Evolutionary conservation across 2,888 invertebrate species (phyloP).

Genomic region (Eupithecia insigniata): DNA sequence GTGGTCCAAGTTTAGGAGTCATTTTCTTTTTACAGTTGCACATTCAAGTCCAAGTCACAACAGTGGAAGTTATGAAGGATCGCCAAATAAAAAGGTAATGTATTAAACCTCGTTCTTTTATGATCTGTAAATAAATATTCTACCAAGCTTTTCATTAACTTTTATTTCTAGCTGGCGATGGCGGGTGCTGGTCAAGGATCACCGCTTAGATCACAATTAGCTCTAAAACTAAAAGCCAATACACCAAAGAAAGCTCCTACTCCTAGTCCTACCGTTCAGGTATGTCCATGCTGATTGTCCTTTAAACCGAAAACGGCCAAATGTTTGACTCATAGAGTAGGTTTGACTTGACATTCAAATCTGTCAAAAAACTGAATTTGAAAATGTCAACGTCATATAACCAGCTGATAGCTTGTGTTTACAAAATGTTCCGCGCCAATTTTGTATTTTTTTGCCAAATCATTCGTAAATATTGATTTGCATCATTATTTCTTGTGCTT

Average conservation of each 20-base stretch:
- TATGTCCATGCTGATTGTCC: constrained; percentile 43
- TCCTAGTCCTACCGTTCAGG: constrained; percentile 80
- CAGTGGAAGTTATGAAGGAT: constrained; percentile 73
- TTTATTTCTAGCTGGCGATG: constrained; percentile 67
- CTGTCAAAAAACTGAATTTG: background rate
- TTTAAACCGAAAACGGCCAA: background rate
- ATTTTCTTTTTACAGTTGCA: constrained; percentile 53
- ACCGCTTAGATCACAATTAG: constrained; percentile 88
- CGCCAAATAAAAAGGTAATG: constrained; percentile 76
- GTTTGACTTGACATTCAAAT: background rate
- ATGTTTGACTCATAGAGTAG: too few relatives aligned
- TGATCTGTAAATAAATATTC: too few relatives aligned
- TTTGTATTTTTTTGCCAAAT: constrained; percentile 25
- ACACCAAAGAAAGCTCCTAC: constrained; percentile 80
- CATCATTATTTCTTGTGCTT: background rate
- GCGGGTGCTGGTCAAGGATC: constrained; percentile 88
- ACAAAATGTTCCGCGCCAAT: constrained; percentile 20
- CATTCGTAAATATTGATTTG: constrained; percentile 10
- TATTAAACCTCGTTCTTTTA: background rate
- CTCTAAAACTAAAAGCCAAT: constrained; percentile 86
- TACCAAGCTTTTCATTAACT: background rate
- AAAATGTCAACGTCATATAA: constrained; percentile 21
- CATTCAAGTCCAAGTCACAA: constrained; percentile 75
- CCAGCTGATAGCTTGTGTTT: constrained; percentile 23
- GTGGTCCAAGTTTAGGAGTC: constrained; percentile 2